phyloP scores from a whole-genome alignment of 2,113 vertebrate species.

The Gopherus flavomarginatus region DNA sequence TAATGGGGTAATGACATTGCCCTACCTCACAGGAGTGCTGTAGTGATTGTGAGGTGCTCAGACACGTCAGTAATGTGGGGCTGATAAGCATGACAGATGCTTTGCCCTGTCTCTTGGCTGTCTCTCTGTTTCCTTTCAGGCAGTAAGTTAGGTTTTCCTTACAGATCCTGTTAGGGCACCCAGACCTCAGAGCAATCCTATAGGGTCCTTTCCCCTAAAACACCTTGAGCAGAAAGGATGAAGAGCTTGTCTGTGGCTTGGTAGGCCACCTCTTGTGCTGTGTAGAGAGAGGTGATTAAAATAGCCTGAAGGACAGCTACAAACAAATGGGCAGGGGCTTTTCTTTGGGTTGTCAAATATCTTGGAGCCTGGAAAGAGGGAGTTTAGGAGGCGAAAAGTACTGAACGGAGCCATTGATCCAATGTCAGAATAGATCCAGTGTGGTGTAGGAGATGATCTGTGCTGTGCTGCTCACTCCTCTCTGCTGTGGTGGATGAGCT shows the following conservation, averaged over 20 bases:
- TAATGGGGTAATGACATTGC: neutral
- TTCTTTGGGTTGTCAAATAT: neutral
- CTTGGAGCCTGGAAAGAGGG: neutral
- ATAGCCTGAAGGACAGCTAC: neutral
- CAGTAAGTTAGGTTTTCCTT: neutral
- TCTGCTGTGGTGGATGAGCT: neutral
- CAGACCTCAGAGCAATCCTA: neutral
- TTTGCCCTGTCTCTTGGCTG: neutral
- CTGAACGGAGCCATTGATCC: no score
- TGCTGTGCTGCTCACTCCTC: neutral
- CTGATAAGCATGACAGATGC: neutral
- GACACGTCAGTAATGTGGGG: neutral
- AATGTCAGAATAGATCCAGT: no score
- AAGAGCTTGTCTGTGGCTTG: neutral
- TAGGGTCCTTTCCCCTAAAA: neutral
- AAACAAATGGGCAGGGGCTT: neutral
- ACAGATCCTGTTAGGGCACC: neutral
- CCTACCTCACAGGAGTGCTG: neutral
- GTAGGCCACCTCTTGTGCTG: neutral
- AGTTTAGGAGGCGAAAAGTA: neutral
- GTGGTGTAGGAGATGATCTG: no score
- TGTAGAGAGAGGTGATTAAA: neutral
- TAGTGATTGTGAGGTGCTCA: neutral
- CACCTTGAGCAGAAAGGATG: no score
- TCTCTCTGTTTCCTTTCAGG: neutral